phyloP scores from a whole-genome alignment of 2,113 vertebrate genomes.

The Indicator indicator region DNA sequence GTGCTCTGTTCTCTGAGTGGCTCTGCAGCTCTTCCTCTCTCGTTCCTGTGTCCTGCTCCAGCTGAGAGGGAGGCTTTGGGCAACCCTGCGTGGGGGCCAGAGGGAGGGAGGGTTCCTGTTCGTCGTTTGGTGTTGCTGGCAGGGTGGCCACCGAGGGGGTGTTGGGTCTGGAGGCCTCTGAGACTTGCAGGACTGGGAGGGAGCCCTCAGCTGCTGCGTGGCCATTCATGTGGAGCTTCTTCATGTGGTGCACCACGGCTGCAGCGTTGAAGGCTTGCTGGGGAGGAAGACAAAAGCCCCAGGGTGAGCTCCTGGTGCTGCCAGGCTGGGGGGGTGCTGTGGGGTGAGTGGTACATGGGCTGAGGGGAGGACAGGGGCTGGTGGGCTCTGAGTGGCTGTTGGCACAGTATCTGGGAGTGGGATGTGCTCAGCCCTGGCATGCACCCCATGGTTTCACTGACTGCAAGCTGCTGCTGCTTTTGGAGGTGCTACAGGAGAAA shows the following conservation, averaged over 20 bases:
- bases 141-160: not conserved
- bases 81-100: not conserved
- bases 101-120: not conserved
- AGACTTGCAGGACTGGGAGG: not conserved
- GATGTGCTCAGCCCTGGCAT: fast-evolving
- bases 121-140: not conserved
- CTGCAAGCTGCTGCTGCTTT: not conserved
- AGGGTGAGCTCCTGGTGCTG: fast-evolving
- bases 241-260: constrained; percentile 87
- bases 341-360: fast-evolving
- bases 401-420: fast-evolving
- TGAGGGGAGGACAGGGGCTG: not conserved
- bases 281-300: not conserved
- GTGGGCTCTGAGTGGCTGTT: fast-evolving
- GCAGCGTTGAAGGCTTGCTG: constrained; percentile 91
- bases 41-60: not conserved
- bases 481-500: not conserved
- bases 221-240: constrained; percentile 84
- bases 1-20: not conserved
- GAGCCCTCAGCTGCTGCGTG: constrained; percentile 25
- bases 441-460: fast-evolving
- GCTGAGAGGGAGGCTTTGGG: not conserved
- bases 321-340: not conserved
- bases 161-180: constrained; percentile 44
- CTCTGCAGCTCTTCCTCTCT: constrained; percentile 27